A percentile compares a stretch with the other conserved stretches of the same genome.
Conservation (phyloP, 2,797 vertebrate species). For the Cetoscarus ocellatus region DNA sequence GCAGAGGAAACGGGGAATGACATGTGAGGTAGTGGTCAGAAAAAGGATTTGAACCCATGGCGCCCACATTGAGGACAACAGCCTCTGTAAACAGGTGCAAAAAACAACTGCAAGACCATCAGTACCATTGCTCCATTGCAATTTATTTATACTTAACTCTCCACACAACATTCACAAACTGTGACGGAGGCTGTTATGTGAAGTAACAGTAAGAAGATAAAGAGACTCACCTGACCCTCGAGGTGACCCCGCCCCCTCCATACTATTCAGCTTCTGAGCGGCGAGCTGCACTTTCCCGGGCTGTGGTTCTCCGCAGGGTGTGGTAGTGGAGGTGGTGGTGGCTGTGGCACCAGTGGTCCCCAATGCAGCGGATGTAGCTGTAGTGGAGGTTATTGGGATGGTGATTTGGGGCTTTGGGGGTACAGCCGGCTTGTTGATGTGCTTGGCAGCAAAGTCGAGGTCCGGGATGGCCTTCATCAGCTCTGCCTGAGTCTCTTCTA, state of each 20-base stretch:
- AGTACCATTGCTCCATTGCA: too few species aligned
- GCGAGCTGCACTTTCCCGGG: slow-evolving; percentile 88
- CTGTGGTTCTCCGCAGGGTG: slow-evolving; percentile 88
- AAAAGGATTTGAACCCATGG: too few species aligned
- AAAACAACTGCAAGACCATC: too few species aligned
- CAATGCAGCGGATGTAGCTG: slow-evolving; percentile 62
- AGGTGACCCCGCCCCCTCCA: slow-evolving; percentile 87
- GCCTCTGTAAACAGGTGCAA: too few species aligned
- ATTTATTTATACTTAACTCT: too few species aligned
- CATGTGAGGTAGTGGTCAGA: too few species aligned
- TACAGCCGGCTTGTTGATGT: slow-evolving; percentile 86
- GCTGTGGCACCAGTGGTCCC: slow-evolving; percentile 81
- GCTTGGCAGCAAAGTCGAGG: slow-evolving; percentile 94
- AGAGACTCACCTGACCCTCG: slow-evolving; percentile 89
- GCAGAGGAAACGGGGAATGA: too few species aligned
- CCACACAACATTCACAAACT: too few species aligned
- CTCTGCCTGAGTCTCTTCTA: slow-evolving; percentile 97
- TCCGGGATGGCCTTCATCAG: slow-evolving; percentile 98
- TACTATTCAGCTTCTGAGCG: slow-evolving; percentile 88
- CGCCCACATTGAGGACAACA: too few species aligned
- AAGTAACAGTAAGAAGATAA: too few species aligned
- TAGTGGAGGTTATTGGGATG: slow-evolving; percentile 65
- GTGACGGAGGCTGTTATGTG: too few species aligned
- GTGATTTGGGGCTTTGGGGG: slow-evolving; percentile 85
- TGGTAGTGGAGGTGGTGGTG: slow-evolving; percentile 14